A percentile compares a stretch with the other conserved stretches of the same genome.
These are phyloP conservation scores for Microplitis deprimator DNA, from an alignment of 2,888 invertebrate genomes.

Conservation along the genomic window DNA sequence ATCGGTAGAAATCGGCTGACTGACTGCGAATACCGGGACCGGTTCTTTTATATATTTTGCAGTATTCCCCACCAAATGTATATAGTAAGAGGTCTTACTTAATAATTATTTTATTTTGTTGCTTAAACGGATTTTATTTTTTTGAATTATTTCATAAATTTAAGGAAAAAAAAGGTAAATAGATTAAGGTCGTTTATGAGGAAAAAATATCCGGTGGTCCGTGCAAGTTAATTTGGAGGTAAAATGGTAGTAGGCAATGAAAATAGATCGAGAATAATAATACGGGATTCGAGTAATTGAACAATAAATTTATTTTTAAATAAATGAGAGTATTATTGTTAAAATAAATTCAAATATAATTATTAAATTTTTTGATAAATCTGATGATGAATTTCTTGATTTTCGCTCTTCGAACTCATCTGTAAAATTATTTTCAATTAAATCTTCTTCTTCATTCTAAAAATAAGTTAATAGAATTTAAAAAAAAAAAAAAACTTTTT, in stretches of 20 bases:
- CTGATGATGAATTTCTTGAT: neutral
- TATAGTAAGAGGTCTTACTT: neutral
- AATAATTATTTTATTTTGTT: conserved; percentile 1
- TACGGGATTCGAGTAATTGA: neutral
- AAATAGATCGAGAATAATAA: too few species aligned
- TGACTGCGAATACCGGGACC: neutral
- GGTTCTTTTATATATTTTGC: neutral
- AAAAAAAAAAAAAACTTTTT: too few species aligned
- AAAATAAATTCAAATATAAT: neutral
- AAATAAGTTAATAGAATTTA: neutral
- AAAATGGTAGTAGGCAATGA: too few species aligned
- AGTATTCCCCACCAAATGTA: neutral
- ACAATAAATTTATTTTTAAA: neutral
- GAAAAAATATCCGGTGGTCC: too few species aligned
- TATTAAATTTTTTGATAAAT: neutral
- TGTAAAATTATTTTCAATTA: neutral
- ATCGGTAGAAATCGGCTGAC: neutral
- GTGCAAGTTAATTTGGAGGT: too few species aligned
- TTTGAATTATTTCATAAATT: too few species aligned
- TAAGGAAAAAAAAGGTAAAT: too few species aligned
- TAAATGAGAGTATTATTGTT: neutral
- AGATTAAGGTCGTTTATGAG: too few species aligned
- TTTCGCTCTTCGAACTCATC: neutral
- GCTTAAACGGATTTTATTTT: neutral
- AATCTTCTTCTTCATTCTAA: neutral